phyloP scores from a whole-genome alignment of 2,113 vertebrate species.

The Mesembrinibis cayennensis region DNA sequence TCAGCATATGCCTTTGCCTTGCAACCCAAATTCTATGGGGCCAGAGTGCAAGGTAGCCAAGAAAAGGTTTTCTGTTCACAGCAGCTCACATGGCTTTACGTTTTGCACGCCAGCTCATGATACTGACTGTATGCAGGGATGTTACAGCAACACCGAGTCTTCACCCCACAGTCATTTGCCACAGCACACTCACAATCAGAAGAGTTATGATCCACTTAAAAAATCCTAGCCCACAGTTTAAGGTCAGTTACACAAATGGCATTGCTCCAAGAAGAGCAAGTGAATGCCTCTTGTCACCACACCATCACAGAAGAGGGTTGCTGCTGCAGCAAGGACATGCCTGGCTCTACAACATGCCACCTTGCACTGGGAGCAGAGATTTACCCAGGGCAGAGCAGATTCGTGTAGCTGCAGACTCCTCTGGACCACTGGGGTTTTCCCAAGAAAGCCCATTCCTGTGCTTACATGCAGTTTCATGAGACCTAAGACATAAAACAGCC shows the following conservation, averaged over 20 bases:
- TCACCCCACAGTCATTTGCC: neutral
- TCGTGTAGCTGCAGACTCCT: neutral
- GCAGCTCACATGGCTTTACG: neutral
- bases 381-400: neutral
- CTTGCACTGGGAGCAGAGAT: neutral
- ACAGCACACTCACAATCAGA: neutral
- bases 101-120: neutral
- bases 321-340: neutral
- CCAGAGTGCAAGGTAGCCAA: neutral
- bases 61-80: neutral
- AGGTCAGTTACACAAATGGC: neutral
- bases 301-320: fast-evolving
- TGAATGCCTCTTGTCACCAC: neutral
- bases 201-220: neutral
- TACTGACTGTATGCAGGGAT: too few species aligned
- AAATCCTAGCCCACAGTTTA: neutral
- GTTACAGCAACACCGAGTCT: neutral
- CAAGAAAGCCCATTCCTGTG: neutral
- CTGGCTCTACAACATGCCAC: neutral
- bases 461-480: neutral
- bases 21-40: neutral
- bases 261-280: neutral
- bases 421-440: neutral
- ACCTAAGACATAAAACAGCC: neutral
- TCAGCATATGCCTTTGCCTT: neutral